Conservation (phyloP, 1,140 invertebrate species). For the Bombyx mandarina region DNA sequence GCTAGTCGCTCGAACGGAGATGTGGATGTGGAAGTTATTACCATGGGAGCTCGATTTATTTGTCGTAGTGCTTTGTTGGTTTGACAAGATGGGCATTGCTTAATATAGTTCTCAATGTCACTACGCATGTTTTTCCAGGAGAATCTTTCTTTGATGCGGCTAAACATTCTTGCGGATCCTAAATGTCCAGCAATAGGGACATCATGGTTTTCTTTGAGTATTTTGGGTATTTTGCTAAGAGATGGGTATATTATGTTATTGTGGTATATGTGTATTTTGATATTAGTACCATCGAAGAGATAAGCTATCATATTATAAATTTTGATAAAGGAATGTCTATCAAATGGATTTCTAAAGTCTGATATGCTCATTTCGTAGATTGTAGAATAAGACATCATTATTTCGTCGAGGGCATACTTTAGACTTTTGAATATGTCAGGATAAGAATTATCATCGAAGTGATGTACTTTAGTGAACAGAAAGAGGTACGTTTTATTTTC, state of each 20-base stretch:
- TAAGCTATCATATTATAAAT: conserved; percentile 13
- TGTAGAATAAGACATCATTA: conserved; percentile 2
- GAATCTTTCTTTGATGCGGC: conserved; percentile 16
- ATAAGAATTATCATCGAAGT: conserved; percentile 15
- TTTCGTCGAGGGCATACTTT: conserved; percentile 6
- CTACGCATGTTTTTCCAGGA: conserved; percentile 24
- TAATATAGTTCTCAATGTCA: conserved; percentile 21
- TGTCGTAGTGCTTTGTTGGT: conserved; percentile 18
- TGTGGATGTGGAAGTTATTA: conserved; percentile 17
- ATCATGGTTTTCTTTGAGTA: conserved; percentile 19
- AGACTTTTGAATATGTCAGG: conserved; percentile 18
- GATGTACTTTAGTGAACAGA: conserved; percentile 21
- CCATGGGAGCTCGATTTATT: conserved; percentile 19
- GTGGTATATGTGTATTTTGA: conserved; percentile 12
- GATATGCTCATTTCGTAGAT: conserved; percentile 10
- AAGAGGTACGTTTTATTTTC: conserved; percentile 16
- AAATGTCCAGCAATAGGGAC: conserved; percentile 20
- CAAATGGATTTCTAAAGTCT: conserved; percentile 20
- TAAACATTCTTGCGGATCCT: conserved; percentile 12
- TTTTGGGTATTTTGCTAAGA: conserved; percentile 13
- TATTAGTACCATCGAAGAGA: conserved; percentile 13
- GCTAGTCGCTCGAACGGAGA: conserved; percentile 12
- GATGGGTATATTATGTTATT: conserved; percentile 19
- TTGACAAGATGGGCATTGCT: conserved; percentile 16
- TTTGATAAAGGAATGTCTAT: conserved; percentile 14